Conservation (phyloP, 2,888 invertebrate genomes). For the Seira musarum region DNA sequence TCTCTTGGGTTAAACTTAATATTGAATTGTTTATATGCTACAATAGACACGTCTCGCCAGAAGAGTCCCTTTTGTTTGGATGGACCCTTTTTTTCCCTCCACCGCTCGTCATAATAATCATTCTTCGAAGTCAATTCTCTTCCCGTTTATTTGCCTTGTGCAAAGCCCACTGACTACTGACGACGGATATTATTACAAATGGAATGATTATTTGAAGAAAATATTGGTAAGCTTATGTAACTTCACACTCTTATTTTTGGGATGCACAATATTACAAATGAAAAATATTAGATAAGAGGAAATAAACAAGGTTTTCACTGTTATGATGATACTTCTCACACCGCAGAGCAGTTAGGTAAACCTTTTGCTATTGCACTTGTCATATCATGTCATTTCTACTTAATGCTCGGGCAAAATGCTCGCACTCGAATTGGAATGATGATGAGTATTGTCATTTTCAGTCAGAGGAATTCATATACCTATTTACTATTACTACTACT, state of each 20-base stretch:
- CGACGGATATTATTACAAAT: not conserved
- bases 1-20: too few relatives aligned
- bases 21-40: too few relatives aligned
- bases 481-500: not conserved
- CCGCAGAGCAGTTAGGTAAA: too few relatives aligned
- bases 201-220: not conserved
- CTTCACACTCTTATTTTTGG: not conserved
- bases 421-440: not conserved
- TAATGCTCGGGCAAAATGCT: not conserved
- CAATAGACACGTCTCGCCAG: too few relatives aligned
- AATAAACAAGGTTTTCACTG: constrained; percentile 12
- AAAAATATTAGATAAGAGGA: constrained; percentile 16
- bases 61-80: too few relatives aligned
- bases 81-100: too few relatives aligned
- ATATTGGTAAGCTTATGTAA: constrained; percentile 4
- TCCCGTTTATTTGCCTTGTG: constrained; percentile 9
- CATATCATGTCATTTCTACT: not conserved
- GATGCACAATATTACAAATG: not conserved
- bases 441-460: too few relatives aligned
- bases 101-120: too few relatives aligned
- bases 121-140: not conserved
- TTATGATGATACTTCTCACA: not conserved
- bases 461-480: too few relatives aligned
- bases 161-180: too few relatives aligned
- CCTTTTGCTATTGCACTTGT: not conserved